Percentiles rank a stretch among this genome's conserved stretches.
Conservation (phyloP, 2,888 invertebrate genomes). For the Celastrina argiolus region DNA sequence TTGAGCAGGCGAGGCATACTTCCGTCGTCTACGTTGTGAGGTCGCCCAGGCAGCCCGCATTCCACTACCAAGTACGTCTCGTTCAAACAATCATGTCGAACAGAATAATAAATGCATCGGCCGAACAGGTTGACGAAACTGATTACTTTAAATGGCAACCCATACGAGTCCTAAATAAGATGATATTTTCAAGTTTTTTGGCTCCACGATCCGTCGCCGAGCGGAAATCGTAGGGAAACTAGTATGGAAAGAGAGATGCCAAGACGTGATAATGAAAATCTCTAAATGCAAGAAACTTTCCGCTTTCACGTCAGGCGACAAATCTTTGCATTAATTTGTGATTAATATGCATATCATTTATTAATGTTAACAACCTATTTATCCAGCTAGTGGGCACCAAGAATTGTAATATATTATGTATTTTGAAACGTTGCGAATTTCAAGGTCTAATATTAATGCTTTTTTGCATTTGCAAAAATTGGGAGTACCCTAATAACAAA, state of each 20-base stretch:
- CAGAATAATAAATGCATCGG: constrained; percentile 61
- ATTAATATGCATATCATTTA: background rate
- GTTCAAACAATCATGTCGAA: constrained; percentile 50
- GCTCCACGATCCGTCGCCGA: background rate
- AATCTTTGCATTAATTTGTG: background rate
- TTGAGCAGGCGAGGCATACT: constrained; percentile 37
- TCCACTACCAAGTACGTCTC: constrained; percentile 64
- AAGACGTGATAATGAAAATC: constrained; percentile 5
- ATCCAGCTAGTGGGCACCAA: too few relatives aligned
- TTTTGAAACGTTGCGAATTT: too few relatives aligned
- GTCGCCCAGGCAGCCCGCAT: constrained; percentile 52
- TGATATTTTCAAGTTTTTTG: background rate
- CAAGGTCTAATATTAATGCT: background rate
- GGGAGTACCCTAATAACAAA: background rate
- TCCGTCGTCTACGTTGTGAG: constrained; percentile 48
- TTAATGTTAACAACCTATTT: too few relatives aligned
- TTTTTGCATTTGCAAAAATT: too few relatives aligned
- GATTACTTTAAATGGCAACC: constrained; percentile 25
- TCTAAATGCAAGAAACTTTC: background rate
- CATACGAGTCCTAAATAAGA: background rate
- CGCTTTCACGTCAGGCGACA: background rate
- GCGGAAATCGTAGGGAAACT: background rate
- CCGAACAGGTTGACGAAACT: constrained; percentile 35
- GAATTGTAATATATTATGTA: too few relatives aligned
- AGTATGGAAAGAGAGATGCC: background rate